These are phyloP conservation scores for Meloe dianella DNA, from an alignment of 2,888 invertebrate species.

Conservation along the genomic window DNA sequence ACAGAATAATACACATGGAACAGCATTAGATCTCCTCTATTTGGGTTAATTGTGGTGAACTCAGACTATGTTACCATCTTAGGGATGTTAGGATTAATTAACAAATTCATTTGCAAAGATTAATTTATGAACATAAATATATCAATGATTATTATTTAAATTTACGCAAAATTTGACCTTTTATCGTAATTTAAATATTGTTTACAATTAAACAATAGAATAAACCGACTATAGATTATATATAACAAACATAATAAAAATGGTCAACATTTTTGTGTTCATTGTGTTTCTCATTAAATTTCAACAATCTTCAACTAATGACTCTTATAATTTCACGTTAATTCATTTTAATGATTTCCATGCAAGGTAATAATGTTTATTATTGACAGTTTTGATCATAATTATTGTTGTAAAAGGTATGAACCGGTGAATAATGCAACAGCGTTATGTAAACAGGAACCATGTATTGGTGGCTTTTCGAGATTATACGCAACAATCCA, in stretches of 20 bases:
- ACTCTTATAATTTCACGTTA: conserved; percentile 10
- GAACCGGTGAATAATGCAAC: conserved; percentile 64
- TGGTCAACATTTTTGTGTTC: background rate
- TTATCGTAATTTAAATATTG: background rate
- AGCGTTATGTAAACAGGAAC: conserved; percentile 62
- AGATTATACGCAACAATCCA: conserved; percentile 67
- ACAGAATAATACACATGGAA: no score
- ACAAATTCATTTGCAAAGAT: background rate
- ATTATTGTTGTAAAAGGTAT: conserved; percentile 56
- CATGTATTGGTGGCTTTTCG: conserved; percentile 75
- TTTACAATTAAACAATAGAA: background rate
- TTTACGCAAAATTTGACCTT: background rate
- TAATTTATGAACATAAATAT: background rate
- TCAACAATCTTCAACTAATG: background rate
- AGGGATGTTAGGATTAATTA: no score
- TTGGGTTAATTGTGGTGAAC: no score
- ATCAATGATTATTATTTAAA: background rate
- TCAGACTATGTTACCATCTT: no score
- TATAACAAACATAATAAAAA: background rate
- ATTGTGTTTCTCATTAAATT: background rate
- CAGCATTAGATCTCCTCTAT: no score
- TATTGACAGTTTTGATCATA: conserved; percentile 34
- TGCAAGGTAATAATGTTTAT: conserved; percentile 26
- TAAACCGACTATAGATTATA: background rate
- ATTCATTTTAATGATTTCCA: conserved; percentile 26